phyloP scores from a whole-genome alignment of 2,113 vertebrate genomes.

The Saimiri boliviensis region DNA sequence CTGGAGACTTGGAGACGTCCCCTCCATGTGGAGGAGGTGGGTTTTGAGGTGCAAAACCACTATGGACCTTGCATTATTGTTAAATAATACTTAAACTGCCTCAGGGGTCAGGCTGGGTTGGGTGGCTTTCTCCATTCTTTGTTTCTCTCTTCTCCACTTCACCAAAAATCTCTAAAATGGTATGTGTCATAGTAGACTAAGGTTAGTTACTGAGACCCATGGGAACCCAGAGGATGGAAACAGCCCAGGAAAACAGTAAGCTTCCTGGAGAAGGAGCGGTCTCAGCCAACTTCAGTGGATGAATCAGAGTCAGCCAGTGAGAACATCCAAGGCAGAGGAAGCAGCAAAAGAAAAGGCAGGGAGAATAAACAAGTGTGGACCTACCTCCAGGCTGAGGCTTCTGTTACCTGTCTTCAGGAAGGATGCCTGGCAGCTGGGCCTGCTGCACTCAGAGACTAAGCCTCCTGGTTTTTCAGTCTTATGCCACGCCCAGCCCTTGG shows the following conservation, averaged over 20 bases:
- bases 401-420: background rate
- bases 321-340: background rate
- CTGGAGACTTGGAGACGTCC: background rate
- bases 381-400: background rate
- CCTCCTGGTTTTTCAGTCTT: background rate
- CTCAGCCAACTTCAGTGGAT: background rate
- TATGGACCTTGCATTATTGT: background rate
- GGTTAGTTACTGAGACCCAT: background rate
- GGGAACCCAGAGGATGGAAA: background rate
- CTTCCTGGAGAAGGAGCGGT: background rate
- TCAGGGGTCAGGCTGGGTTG: background rate
- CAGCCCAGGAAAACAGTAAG: background rate
- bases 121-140: background rate
- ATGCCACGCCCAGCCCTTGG: rapidly evolving
- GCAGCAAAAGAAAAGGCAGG: background rate
- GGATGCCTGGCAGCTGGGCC: too few species aligned
- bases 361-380: background rate
- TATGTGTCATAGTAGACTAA: background rate
- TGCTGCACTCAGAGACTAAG: background rate
- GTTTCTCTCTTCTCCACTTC: background rate
- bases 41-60: background rate
- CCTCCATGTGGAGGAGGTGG: background rate
- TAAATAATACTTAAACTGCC: background rate
- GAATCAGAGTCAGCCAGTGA: background rate
- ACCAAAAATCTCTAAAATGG: background rate